Conservation (phyloP, 2,888 invertebrate species). For the Nemapogon koenigi region DNA sequence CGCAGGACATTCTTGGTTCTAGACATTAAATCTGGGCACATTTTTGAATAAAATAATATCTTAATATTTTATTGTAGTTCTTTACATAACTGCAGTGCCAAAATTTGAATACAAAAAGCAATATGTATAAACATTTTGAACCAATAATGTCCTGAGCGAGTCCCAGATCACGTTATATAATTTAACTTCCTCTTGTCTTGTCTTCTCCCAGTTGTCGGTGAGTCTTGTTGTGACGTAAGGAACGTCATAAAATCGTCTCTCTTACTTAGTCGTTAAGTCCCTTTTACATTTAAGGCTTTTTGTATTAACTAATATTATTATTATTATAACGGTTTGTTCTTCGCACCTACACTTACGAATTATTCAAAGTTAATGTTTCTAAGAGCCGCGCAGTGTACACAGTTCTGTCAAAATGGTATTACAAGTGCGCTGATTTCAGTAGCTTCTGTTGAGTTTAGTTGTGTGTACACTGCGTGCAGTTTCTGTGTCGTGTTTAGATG, state of each 20-base stretch:
- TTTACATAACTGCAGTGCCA: too few relatives aligned
- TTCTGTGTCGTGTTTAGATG: slow-evolving; percentile 42
- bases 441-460: background rate
- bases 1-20: too few relatives aligned
- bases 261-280: slow-evolving; percentile 21
- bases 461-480: background rate
- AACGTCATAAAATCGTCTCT: slow-evolving; percentile 26
- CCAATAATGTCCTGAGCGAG: too few relatives aligned
- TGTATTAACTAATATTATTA: slow-evolving; percentile 25
- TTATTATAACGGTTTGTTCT: slow-evolving; percentile 32
- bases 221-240: slow-evolving; percentile 16
- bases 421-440: slow-evolving; percentile 1
- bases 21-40: too few relatives aligned
- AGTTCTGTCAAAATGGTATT: background rate
- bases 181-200: too few relatives aligned
- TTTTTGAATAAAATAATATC: too few relatives aligned
- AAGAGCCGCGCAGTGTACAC: slow-evolving; percentile 1
- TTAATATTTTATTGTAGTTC: too few relatives aligned
- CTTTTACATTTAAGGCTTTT: slow-evolving; percentile 27
- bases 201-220: too few relatives aligned
- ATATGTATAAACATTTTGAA: too few relatives aligned
- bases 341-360: slow-evolving; percentile 26
- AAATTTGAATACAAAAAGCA: too few relatives aligned
- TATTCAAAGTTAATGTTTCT: slow-evolving; percentile 33
- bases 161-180: too few relatives aligned